Evolutionary conservation across 2,797 vertebrate species (phyloP).

Genomic region (Gadopsis bispinosus): DNA sequence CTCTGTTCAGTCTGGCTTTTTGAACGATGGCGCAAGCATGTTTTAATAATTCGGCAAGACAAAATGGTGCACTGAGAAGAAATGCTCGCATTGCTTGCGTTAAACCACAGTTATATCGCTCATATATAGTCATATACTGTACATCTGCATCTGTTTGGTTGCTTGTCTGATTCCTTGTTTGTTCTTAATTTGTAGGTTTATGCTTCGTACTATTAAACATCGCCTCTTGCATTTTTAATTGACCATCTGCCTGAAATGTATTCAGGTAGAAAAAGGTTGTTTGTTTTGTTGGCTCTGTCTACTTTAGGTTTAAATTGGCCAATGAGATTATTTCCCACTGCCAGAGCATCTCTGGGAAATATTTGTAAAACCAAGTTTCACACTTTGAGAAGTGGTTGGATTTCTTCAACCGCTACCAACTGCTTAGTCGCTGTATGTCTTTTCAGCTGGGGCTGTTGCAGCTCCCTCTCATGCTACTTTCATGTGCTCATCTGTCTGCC

Average conservation of each 20-base stretch:
- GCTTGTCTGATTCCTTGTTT: not conserved
- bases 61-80: constrained; percentile 2
- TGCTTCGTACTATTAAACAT: not conserved
- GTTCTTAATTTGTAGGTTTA: not conserved
- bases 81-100: constrained; percentile 18
- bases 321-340: constrained; percentile 21
- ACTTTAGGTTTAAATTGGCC: constrained; percentile 3
- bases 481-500: constrained; percentile 37
- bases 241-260: not conserved
- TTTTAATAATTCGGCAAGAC: constrained; percentile 10
- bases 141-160: fast-evolving
- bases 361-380: not conserved
- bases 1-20: constrained; percentile 15
- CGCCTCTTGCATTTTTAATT: not conserved
- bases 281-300: not conserved
- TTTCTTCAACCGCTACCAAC: not conserved
- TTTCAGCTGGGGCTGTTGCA: constrained; percentile 6
- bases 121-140: not conserved
- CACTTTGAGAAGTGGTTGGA: not conserved
- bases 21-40: not conserved
- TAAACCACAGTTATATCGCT: not conserved
- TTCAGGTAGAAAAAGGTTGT: not conserved
- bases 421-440: not conserved
- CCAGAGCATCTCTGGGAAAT: not conserved
- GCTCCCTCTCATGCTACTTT: constrained; percentile 29